These are phyloP conservation scores for Ciconia boyciana DNA, from an alignment of 2,113 vertebrate species.

Conservation along the genomic window DNA sequence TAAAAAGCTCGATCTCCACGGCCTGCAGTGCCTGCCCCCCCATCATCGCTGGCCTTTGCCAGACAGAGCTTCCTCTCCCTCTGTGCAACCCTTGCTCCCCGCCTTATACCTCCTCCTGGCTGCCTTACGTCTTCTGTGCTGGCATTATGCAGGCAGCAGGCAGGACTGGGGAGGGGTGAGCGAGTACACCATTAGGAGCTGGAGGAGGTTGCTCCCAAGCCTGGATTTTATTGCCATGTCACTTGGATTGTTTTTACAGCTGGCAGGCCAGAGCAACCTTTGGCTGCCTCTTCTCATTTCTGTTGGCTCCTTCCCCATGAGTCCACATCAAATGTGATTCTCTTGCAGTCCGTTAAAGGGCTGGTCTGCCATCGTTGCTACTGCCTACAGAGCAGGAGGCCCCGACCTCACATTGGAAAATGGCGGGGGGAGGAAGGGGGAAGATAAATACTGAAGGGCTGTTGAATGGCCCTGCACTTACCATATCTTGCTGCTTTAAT, in stretches of 20 bases:
- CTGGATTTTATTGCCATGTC: conserved; percentile 33
- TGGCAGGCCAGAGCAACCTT: conserved; percentile 49
- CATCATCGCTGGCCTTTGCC: neutral
- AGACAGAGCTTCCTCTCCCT: conserved; percentile 21
- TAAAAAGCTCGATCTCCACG: neutral
- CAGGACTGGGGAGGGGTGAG: neutral
- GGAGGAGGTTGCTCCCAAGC: neutral
- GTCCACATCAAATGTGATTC: neutral
- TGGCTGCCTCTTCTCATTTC: conserved; percentile 53
- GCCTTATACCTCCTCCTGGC: neutral
- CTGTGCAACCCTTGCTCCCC: conserved; percentile 35
- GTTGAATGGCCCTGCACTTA: neutral
- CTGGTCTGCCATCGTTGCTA: neutral
- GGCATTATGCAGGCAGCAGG: neutral
- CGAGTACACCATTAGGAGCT: neutral
- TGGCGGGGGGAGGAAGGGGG: neutral
- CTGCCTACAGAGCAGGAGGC: neutral
- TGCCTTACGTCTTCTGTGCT: rapidly evolving
- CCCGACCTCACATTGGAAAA: neutral
- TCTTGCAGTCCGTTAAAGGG: neutral
- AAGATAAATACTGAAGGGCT: neutral
- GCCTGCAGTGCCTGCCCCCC: neutral
- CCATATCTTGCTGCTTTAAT: rapidly evolving
- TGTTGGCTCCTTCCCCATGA: conserved; percentile 15
- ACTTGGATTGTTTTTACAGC: conserved; percentile 40